phyloP scores from a whole-genome alignment of 2,888 invertebrate species.

The Onthophagus sagittarius region DNA sequence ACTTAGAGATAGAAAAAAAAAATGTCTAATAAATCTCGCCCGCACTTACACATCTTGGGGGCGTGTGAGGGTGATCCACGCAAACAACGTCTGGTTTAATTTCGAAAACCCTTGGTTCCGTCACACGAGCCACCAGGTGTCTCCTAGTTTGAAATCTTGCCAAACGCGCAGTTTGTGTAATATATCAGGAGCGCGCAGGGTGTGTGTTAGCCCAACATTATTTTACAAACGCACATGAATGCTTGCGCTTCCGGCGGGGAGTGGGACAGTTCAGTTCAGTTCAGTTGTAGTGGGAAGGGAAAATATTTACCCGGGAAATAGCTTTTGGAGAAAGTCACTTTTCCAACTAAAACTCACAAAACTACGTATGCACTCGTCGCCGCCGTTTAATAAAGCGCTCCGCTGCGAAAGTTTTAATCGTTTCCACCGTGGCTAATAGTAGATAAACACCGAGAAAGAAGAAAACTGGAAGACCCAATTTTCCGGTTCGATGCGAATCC shows the following conservation, averaged over 20 bases:
- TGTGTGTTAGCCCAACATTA: not conserved
- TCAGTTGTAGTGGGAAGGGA: not conserved
- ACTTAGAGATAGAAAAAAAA: not conserved
- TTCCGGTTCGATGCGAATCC: not conserved
- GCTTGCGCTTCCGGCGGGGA: not conserved
- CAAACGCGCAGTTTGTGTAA: not conserved
- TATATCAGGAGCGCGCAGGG: not conserved
- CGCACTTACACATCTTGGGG: not conserved
- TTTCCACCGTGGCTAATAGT: not conserved
- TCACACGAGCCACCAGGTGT: not conserved
- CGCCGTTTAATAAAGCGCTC: not conserved
- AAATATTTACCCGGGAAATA: not conserved
- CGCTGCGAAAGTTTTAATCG: not conserved
- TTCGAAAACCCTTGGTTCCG: not conserved
- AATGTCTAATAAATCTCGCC: not conserved
- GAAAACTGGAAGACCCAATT: not conserved
- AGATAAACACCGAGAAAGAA: not conserved
- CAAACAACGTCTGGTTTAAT: not conserved
- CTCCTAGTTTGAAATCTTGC: not conserved
- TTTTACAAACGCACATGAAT: not conserved
- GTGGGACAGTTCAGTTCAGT: too few relatives aligned
- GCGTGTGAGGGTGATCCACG: not conserved
- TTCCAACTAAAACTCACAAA: not conserved
- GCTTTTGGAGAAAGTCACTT: not conserved
- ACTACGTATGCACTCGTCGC: not conserved